Percentiles rank a stretch among this genome's conserved stretches.
These are phyloP conservation scores for Xiphophorus birchmanni DNA, from an alignment of 2,797 vertebrate species.

Conservation along the genomic window DNA sequence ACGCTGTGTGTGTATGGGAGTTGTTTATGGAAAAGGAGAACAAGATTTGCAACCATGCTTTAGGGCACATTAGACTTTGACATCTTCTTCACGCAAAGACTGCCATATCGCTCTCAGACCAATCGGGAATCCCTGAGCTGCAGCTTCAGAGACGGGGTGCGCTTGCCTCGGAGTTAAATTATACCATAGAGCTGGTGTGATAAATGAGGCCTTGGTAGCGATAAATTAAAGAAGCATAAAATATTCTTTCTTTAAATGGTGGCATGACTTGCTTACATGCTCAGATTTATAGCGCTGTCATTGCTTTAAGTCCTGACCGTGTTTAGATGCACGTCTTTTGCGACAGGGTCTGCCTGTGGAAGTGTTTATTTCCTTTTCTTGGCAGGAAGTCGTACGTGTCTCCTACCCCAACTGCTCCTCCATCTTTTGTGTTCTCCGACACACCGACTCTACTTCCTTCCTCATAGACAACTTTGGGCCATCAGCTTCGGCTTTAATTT, in stretches of 20 bases:
- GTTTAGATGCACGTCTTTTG: slow-evolving; percentile 20
- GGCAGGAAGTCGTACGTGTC: slow-evolving; percentile 64
- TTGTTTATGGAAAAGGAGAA: slow-evolving; percentile 17
- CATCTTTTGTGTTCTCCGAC: slow-evolving; percentile 67
- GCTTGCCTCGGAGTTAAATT: slow-evolving; percentile 30
- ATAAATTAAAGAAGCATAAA: slow-evolving; percentile 56
- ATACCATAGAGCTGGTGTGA: slow-evolving; percentile 33
- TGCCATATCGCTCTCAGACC: slow-evolving; percentile 19
- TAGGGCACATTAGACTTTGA: slow-evolving; percentile 8
- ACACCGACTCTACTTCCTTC: slow-evolving; percentile 60
- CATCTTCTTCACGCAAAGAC: slow-evolving; percentile 22
- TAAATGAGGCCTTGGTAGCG: slow-evolving; percentile 30
- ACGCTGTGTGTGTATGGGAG: neutral
- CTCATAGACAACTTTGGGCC: slow-evolving; percentile 30
- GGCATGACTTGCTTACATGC: slow-evolving; percentile 34
- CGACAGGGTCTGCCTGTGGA: slow-evolving; percentile 67
- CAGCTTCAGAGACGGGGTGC: slow-evolving; percentile 11
- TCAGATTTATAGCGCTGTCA: slow-evolving; percentile 52
- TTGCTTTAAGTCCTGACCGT: slow-evolving; percentile 30
- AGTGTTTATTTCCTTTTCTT: slow-evolving; percentile 76
- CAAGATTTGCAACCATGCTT: slow-evolving; percentile 9
- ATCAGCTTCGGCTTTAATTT: slow-evolving; percentile 62
- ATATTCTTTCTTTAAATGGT: slow-evolving; percentile 32
- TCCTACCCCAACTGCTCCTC: slow-evolving; percentile 38
- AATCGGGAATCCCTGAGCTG: slow-evolving; percentile 20